Percentiles rank a stretch among this genome's conserved stretches.
These are phyloP conservation scores for Camponotus floridanus DNA, from an alignment of 1,140 invertebrate species.

Conservation along the genomic window DNA sequence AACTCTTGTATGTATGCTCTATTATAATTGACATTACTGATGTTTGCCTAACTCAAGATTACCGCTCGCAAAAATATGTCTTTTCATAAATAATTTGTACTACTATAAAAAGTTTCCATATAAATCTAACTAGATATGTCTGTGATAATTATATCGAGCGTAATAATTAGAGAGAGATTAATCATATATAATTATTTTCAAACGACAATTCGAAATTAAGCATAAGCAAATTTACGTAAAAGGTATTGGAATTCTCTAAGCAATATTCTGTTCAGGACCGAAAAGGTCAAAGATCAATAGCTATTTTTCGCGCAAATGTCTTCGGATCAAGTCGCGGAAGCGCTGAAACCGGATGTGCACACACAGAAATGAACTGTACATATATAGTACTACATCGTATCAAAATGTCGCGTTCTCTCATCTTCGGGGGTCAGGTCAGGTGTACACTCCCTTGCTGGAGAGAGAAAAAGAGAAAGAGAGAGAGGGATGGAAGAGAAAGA, in stretches of 20 bases:
- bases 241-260: not conserved
- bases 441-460: not conserved
- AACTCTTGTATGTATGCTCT: not conserved
- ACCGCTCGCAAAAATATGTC: not conserved
- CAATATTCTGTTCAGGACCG: not conserved
- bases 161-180: not conserved
- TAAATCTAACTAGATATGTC: not conserved
- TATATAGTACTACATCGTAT: too few relatives aligned
- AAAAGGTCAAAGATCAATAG: slow-evolving; percentile 53
- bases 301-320: slow-evolving; percentile 46
- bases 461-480: too few relatives aligned
- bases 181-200: not conserved
- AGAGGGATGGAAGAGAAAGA: too few relatives aligned
- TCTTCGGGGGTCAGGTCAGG: not conserved
- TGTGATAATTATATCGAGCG: not conserved
- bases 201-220: not conserved
- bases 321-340: slow-evolving; percentile 32
- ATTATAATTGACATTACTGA: not conserved
- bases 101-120: not conserved
- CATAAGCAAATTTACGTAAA: not conserved
- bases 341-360: not conserved
- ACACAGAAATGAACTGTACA: not conserved
- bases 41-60: not conserved
- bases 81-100: not conserved
- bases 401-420: not conserved